Percentiles rank a stretch among this genome's conserved stretches.
These are phyloP conservation scores for Clavelina lepadiformis DNA, from an alignment of 23 tunicate species.

Conservation along the genomic window DNA sequence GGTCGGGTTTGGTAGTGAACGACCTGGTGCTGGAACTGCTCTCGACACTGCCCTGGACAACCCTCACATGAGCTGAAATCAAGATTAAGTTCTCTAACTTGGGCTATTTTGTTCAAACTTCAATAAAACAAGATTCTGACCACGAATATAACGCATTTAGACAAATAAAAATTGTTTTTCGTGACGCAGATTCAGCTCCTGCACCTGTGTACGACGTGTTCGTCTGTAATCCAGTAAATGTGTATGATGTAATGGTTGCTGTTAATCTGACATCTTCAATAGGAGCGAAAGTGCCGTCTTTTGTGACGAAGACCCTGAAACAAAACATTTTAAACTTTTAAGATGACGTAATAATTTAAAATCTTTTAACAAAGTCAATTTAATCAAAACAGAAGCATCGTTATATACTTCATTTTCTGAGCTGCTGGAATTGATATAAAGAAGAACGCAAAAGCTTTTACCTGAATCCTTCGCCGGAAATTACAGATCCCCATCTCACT, in stretches of 20 bases:
- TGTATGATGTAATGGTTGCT: background rate
- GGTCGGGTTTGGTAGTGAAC: slow-evolving; percentile 20
- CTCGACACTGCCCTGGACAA: slow-evolving; percentile 1
- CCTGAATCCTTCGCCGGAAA: background rate
- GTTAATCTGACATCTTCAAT: background rate
- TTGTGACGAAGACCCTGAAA: slow-evolving; percentile 25
- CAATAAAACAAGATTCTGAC: no score
- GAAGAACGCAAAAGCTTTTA: no score
- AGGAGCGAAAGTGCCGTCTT: background rate
- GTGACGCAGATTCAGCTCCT: no score
- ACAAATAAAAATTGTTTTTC: no score
- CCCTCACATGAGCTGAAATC: slow-evolving; percentile 21
- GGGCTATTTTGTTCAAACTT: no score
- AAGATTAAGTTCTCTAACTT: no score
- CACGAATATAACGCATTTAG: no score
- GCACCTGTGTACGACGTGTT: slow-evolving; percentile 38
- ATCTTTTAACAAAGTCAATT: no score
- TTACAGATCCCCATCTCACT: slow-evolving; percentile 6
- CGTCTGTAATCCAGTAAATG: slow-evolving; percentile 9
- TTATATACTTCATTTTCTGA: no score
- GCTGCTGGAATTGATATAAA: no score
- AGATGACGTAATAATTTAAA: no score
- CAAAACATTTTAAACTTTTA: background rate
- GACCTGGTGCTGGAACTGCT: background rate
- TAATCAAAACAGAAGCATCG: no score